Conservation (phyloP, 2,113 vertebrate genomes). For the Aegypius monachus region DNA sequence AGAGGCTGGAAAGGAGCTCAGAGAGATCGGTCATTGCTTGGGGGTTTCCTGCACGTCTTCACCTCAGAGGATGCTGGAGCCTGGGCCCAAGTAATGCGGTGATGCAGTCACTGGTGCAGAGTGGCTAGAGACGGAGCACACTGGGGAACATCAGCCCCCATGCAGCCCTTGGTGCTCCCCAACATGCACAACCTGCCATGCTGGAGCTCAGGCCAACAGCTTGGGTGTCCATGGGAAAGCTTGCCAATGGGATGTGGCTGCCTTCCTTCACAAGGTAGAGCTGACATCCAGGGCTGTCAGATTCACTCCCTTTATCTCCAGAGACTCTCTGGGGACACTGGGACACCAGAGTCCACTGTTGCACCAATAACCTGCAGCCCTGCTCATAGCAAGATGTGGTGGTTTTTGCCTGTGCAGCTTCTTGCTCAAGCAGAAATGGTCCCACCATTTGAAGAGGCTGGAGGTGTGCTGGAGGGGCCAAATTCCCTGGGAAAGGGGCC, state of each 20-base stretch:
- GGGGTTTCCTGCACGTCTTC: background rate
- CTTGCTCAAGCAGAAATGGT: background rate
- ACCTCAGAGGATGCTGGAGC: background rate
- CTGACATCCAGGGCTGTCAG: background rate
- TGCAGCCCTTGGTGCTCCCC: background rate
- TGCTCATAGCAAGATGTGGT: background rate
- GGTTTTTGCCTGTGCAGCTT: background rate
- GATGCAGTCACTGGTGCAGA: background rate
- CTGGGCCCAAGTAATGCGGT: too few relatives aligned
- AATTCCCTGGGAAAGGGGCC: background rate
- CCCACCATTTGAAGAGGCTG: background rate
- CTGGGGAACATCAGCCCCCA: background rate
- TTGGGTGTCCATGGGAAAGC: background rate
- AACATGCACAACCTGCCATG: fast-evolving
- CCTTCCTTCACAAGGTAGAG: background rate
- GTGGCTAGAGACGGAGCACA: background rate
- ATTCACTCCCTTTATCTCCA: background rate
- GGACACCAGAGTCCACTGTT: background rate
- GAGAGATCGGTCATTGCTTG: background rate
- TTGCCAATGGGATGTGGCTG: background rate
- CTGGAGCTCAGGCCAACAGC: background rate
- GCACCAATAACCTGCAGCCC: background rate
- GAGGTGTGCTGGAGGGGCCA: background rate
- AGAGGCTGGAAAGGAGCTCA: background rate
- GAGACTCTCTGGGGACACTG: background rate